Base-by-base conservation (phyloP, 2,888 invertebrate species). In the Aphrophora alni region DNA sequence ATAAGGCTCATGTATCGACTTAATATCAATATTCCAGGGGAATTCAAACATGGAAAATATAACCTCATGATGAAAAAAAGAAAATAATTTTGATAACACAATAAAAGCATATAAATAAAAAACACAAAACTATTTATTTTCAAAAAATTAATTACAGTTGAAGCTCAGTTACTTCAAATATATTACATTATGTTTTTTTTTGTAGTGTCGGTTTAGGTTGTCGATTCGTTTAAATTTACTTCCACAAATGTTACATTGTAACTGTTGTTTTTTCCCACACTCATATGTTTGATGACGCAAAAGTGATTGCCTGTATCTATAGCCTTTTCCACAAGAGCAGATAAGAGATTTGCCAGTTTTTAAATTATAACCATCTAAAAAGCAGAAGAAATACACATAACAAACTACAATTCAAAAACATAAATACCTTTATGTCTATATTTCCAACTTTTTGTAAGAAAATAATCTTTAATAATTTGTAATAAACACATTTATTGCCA, bases 291-390 rank as follows among this genome's bases (percentile, higher is more conserved):
- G 14, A 59, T 78, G 78, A 17, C 78, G 38, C n/a, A 17, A 28
- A 7, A 78, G 78, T 17, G 72, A 72, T 10, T 51, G 72, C 3
- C 17, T 14, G 26, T 79, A 68, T 28, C 21, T 21, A 33, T 78
- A 78, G 14, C n/a, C 25, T 33, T 78, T 78, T 24, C 78, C 78
- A n/a, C 72, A 78, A 14, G 17, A n/a, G 21, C 59, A 59, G 59
- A 3, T 59, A 59, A 59, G 3, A 21, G n/a, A 21, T 21, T 59
- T 59, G 21, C 17, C 2, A 44, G 10, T 14, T 44, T 44, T 44
- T 44, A 44, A 44, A 44, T 44, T 8, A 14, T 14, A 12, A 44
- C 12, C 17, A 44, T 44, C 44, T 44, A 44, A 44, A 44, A 44
- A 33, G n/a, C 17, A 44, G 17, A 44, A 44, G 44, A 44, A 44